These are phyloP conservation scores for Diglossa cyanea DNA, from an alignment of 2,797 vertebrate genomes.

Conservation along the genomic window DNA sequence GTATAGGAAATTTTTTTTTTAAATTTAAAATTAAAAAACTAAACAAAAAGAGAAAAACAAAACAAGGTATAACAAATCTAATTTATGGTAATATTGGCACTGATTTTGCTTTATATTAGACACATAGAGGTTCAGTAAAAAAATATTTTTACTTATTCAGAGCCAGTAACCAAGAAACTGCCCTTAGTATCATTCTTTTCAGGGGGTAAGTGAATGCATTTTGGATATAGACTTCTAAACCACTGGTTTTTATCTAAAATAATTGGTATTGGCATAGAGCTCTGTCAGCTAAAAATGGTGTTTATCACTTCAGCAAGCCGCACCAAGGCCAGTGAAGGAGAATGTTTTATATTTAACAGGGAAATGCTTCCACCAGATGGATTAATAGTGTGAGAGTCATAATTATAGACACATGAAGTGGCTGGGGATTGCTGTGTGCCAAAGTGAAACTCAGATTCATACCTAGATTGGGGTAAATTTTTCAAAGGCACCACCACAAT, in stretches of 20 bases:
- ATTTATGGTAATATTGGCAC: neutral
- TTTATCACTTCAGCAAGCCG: conserved; percentile 16
- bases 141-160: neutral
- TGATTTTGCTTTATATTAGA: neutral
- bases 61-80: neutral
- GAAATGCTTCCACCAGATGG: neutral
- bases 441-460: neutral
- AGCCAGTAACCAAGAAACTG: neutral
- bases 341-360: neutral
- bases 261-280: neutral
- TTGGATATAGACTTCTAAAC: neutral
- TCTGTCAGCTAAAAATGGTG: neutral
- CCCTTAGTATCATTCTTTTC: neutral
- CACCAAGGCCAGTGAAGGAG: conserved; percentile 4
- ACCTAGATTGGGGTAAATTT: neutral
- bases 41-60: neutral
- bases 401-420: neutral
- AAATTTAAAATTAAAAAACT: neutral
- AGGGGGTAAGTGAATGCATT: neutral
- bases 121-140: neutral
- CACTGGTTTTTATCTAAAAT: neutral
- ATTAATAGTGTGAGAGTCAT: neutral
- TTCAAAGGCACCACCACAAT: neutral
- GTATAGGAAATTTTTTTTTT: neutral
- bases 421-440: neutral